Evolutionary conservation across 2,113 vertebrate genomes (phyloP).

Genomic region (Chaenogobius annularis): DNA sequence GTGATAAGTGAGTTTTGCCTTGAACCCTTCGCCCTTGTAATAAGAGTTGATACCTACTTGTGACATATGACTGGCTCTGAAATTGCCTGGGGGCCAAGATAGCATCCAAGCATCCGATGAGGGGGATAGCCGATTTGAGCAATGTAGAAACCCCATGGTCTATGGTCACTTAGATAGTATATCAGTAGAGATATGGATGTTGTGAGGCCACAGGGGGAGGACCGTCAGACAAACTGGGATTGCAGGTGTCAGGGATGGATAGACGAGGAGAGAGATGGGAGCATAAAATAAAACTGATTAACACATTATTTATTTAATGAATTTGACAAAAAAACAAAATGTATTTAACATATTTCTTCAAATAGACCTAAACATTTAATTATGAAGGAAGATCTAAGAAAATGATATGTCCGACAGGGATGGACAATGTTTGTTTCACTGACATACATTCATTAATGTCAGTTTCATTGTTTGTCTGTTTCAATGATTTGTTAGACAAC

Average conservation of each 20-base stretch:
- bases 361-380: background rate
- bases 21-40: constrained; percentile 67
- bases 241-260: constrained; percentile 20
- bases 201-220: background rate
- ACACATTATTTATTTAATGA: no score
- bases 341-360: background rate
- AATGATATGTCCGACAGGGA: no score
- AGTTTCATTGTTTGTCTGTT: no score
- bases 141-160: constrained; percentile 58
- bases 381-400: background rate
- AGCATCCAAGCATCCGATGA: constrained; percentile 73
- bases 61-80: constrained; percentile 80
- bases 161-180: constrained; percentile 42
- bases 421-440: no score
- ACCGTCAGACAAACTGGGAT: constrained; percentile 11
- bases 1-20: constrained; percentile 78
- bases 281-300: no score
- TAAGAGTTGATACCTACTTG: constrained; percentile 85
- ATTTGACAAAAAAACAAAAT: background rate
- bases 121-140: constrained; percentile 52
- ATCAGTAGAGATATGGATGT: constrained; percentile 47
- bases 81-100: constrained; percentile 77
- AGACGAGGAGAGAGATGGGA: constrained; percentile 15
- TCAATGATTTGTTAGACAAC: no score
- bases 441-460: no score